Percentiles rank a stretch among this genome's conserved stretches.
Evolutionary conservation across 1,140 invertebrate genomes (phyloP).

Genomic region (Drosophila carrolli): DNA sequence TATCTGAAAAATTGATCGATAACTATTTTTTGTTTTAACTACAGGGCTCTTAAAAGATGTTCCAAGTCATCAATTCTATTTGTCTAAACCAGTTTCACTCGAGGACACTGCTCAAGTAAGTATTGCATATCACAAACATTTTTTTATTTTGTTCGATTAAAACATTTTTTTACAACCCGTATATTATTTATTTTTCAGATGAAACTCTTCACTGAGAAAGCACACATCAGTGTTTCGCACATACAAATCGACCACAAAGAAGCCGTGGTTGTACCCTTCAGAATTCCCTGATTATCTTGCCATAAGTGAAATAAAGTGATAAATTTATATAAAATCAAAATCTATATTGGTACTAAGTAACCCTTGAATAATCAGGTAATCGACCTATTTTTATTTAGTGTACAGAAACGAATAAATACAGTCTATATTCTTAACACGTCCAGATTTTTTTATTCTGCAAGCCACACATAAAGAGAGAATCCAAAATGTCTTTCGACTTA

Average conservation of each 20-base stretch:
- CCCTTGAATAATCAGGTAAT: conserved; percentile 45
- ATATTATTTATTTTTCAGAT: conserved; percentile 85
- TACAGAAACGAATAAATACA: conserved; percentile 43
- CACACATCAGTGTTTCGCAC: conserved; percentile 86
- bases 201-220: conserved; percentile 86
- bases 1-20: background rate
- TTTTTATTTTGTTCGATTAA: too few relatives aligned
- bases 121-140: background rate
- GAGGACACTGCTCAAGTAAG: conserved; percentile 74
- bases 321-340: conserved; percentile 32
- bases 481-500: conserved; percentile 66
- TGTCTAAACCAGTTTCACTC: conserved; percentile 54
- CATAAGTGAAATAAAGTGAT: conserved; percentile 33
- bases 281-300: conserved; percentile 80
- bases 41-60: conserved; percentile 78
- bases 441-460: conserved; percentile 14
- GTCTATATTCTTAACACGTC: conserved; percentile 22
- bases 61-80: conserved; percentile 69
- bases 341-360: conserved; percentile 49
- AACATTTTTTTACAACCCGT: too few relatives aligned
- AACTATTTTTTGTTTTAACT: background rate
- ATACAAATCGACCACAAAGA: conserved; percentile 92
- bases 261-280: conserved; percentile 91
- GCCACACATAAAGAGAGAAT: background rate
- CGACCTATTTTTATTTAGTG: conserved; percentile 52